Evolutionary conservation across 2,797 vertebrate species (phyloP).

Genomic region (Halcyon chelicuti): DNA sequence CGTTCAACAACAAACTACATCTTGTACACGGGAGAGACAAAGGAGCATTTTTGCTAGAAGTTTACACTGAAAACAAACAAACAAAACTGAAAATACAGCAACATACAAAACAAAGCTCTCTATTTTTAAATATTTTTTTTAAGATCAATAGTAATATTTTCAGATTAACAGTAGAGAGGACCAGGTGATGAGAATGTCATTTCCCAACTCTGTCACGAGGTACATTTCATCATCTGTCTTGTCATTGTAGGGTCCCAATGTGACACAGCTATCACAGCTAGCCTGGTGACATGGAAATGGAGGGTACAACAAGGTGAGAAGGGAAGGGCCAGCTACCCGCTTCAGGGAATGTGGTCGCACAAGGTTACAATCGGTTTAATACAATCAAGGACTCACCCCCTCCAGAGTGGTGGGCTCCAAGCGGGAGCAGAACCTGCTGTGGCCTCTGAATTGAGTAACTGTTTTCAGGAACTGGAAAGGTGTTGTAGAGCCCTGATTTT

Average conservation of each 20-base stretch:
- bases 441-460: neutral
- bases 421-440: accelerated
- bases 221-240: neutral
- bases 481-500: neutral
- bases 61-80: neutral
- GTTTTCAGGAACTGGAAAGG: neutral
- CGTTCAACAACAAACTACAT: neutral
- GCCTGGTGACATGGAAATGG: neutral
- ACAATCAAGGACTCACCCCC: accelerated
- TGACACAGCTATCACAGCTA: neutral
- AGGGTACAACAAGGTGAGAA: neutral
- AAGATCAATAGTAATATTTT: neutral
- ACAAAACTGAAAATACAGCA: neutral
- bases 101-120: neutral
- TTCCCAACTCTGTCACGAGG: neutral
- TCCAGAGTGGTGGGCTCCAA: accelerated
- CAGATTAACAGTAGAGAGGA: neutral
- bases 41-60: neutral
- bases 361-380: neutral
- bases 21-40: neutral
- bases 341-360: accelerated
- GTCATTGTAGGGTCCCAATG: accelerated
- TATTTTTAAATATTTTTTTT: neutral
- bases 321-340: neutral
- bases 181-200: accelerated